Base-by-base conservation (phyloP, 1,140 invertebrate species). In the Drosophila melanica region DNA sequence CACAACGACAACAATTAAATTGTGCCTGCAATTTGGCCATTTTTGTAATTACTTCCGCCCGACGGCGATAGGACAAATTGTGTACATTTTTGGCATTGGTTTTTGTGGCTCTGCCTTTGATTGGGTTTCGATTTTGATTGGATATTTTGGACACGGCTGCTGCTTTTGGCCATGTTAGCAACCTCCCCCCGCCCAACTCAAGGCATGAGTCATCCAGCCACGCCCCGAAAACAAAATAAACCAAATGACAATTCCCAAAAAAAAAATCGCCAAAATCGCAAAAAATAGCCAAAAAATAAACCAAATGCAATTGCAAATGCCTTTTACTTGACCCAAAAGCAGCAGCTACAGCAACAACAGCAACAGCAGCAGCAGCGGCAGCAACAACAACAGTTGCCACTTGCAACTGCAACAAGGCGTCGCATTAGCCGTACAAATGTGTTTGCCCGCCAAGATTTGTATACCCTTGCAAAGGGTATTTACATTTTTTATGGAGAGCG, bases 271-370 rank as follows among this genome's bases (percentile, higher is more conserved):
- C 23, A 58, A 45, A 67, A 18, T 50, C 20, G 3, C 20, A 2
- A 47, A 48, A 48, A 50, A 62, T 37, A 37, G 8, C 9, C 12
- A 11, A 16, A 23, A 30, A 33, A 47, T 60, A 60, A 60, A 42
- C 51, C 41, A 75, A 86, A 81, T 82, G 72, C 79, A 82, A 76
- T 79, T 62, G 75, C 72, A 69, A 87, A 55, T 82, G 82, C 82
- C 82, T 86, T 82, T 86, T 86, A 86, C 82, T 87, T 86, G 82
- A 86, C 82, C 82, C 82, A 86, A 87, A 87, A 86, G 75, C 55
- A 70, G 70, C 73, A 35, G 42, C 77, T 73, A 47, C 54, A 11
- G 35, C 60, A 55, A 18, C 54, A 58, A 47, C 51, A 42, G 18
- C 45, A 47, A 27, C 48, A 7, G 27, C 11, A 12, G 12, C 44